These are phyloP conservation scores for Ochotona princeps DNA, from an alignment of 2,113 vertebrate genomes.

Conservation along the genomic window DNA sequence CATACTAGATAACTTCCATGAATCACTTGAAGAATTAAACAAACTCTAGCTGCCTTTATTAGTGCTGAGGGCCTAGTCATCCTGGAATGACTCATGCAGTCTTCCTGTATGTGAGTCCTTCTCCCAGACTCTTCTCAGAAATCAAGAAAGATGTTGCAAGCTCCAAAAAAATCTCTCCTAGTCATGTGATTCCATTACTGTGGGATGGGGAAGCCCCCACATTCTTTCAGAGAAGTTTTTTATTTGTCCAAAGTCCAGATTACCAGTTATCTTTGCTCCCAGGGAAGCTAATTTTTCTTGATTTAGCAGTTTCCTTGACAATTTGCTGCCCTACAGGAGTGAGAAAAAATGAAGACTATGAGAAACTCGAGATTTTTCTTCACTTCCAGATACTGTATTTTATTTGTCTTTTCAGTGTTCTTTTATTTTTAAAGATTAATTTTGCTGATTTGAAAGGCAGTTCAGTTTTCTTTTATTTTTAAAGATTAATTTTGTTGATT, in stretches of 20 bases:
- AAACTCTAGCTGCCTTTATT: constrained; percentile 47
- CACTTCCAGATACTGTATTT: constrained; percentile 2
- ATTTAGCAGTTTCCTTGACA: neutral
- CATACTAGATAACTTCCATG: neutral
- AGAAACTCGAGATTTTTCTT: neutral
- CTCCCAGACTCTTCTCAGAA: constrained; percentile 61
- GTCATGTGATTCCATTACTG: constrained; percentile 52
- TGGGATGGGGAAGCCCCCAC: constrained; percentile 24
- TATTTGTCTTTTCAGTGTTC: constrained; percentile 11
- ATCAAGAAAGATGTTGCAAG: constrained; percentile 64
- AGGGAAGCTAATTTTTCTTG: constrained; percentile 9
- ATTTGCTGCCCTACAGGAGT: neutral
- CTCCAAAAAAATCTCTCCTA: neutral
- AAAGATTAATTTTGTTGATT: no score
- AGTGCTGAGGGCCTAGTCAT: constrained; percentile 36
- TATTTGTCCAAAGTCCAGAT: constrained; percentile 46
- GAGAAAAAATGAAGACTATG: neutral
- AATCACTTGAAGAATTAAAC: constrained; percentile 50
- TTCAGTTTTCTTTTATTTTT: neutral
- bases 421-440: no score
- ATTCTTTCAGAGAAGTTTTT: constrained; percentile 41
- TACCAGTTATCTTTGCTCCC: neutral
- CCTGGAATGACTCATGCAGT: constrained; percentile 51
- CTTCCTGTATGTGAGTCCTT: constrained; percentile 14
- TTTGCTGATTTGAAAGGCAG: no score